A percentile compares a stretch with the other conserved stretches of the same genome.
These are phyloP conservation scores for Habropoda laboriosa DNA, from an alignment of 1,140 invertebrate species.

Conservation along the genomic window DNA sequence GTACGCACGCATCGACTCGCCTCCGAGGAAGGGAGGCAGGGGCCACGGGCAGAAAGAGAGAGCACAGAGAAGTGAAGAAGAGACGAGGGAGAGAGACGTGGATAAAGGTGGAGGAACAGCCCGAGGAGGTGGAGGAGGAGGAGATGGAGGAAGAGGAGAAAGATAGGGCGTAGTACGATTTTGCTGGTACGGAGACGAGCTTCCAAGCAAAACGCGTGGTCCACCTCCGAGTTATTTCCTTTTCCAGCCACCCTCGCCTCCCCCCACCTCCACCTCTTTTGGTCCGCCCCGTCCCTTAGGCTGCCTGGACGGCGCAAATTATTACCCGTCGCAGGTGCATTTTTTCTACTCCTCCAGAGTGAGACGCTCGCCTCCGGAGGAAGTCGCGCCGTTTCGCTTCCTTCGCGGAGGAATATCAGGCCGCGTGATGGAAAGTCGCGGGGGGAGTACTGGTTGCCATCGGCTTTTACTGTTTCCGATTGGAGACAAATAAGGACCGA, in stretches of 20 bases:
- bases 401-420: constrained; percentile 40
- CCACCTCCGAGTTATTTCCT: constrained; percentile 78
- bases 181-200: constrained; percentile 75
- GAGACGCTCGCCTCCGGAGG: constrained; percentile 9
- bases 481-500: too few species aligned
- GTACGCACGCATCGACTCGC: constrained; percentile 78
- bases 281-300: constrained; percentile 41
- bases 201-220: constrained; percentile 76
- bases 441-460: background rate
- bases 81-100: constrained; percentile 24
- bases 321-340: constrained; percentile 79
- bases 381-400: constrained; percentile 29
- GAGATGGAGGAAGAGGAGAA: constrained; percentile 55
- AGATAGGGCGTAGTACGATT: constrained; percentile 70
- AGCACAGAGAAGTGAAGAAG: constrained; percentile 36
- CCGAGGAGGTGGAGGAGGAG: background rate
- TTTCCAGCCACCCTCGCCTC: constrained; percentile 61
- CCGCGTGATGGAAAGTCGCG: constrained; percentile 33
- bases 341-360: constrained; percentile 64
- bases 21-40: constrained; percentile 58
- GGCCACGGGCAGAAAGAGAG: constrained; percentile 38
- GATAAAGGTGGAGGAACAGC: constrained; percentile 15
- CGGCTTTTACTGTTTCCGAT: background rate
- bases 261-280: too few species aligned
- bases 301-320: constrained; percentile 77